Evolutionary conservation across 2,888 invertebrate genomes (phyloP), one percentile per base, ranked within the genome.

Genomic region (Pandemis heparana): DNA sequence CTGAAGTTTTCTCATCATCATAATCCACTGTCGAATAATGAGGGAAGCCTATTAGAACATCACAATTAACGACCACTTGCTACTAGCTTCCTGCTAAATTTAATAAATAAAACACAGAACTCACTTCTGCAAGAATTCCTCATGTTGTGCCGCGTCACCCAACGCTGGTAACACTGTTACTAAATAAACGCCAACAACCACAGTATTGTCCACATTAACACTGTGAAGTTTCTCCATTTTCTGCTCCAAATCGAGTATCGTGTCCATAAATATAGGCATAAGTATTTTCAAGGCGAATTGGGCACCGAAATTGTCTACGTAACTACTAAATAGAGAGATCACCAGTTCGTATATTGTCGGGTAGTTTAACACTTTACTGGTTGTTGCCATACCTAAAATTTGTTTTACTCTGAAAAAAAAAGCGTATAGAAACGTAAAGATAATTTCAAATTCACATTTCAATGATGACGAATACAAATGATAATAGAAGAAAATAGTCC

Each of bases 291-390:
- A 87, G 0, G 96, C 95, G 84, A 97, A 96, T 56, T 95, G 93
- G 75, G 92, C 91, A 8, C 97, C 97, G 84, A 97, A 97, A 70
- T 96, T 95, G 32, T 95, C 92, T 79, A 96, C 96, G 66, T 93
- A 93, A 81, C 84, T 86, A 77, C 83, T 88, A 66, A 94, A 89
- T 75, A 93, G 77, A 8, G 87, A 86, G 80, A 92, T 89, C 14
- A 94, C 79, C 12, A 83, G 81, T 77, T 91, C 92, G 76, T 92
- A 94, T 76, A 91, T 84, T 18, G 85, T 63, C 1, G 87, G 81
- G 78, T 94, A 89, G 77, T 89, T 88, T 8, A 92, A 77, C 18
- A 87, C 85, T 82, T 91, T 93, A 68, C 83, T 85, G 69, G 82
- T 89, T 56, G 84, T 84, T 63, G 87, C 81, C 68, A 89, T 79